Evolutionary conservation across 2,797 vertebrate species (phyloP), one percentile per base, ranked within the genome.

Genomic region (Falco naumanni): DNA sequence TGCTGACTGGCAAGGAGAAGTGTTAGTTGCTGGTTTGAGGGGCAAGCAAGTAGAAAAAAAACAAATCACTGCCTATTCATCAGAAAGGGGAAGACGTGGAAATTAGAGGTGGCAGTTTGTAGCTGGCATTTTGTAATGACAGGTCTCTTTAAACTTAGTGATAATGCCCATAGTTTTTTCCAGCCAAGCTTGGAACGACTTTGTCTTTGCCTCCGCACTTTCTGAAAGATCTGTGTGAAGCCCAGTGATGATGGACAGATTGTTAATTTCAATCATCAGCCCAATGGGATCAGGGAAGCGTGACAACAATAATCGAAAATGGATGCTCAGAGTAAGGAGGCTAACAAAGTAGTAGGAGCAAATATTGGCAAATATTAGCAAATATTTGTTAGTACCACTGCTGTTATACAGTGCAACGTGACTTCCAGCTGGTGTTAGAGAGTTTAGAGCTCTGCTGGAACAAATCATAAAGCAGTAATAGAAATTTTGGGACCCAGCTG

Each of bases 291-390:
- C 91, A 89, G 71, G 54, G 34, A 77, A 89, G 16, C 12, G 13
- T 47, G 66, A 39, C 45, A 92, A 82, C 34, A 64, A 34, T 68
- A 90, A 91, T 84, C 26, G 6, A 95, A 96, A 97, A 94, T 90
- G 59, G 75, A 87, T 95, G 77, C 69, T 71, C 60, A 77, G 87
- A 33, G 78, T 91, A 89, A 90, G 87, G 61, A 90, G 66, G 66
- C 79, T 90, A 78, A 89, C 60, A 86, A 95, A 43, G 22, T 80
- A 82, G 59, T 83, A 85, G 81, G 63, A 90, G 60, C 51, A 96
- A 97, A 95, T 89, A 93, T 61, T 90, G 53, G 92, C 47, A 84
- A 87, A 26, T 70, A 84, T 95, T 89, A 95, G 82, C 61, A 97
- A 97, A 94, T 96, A 92, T 93, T 96, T 92, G 26, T 95, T 69